phyloP scores from a whole-genome alignment of 53 echinoderm and acorn worm species.

The Temnopleurus reevesii region DNA sequence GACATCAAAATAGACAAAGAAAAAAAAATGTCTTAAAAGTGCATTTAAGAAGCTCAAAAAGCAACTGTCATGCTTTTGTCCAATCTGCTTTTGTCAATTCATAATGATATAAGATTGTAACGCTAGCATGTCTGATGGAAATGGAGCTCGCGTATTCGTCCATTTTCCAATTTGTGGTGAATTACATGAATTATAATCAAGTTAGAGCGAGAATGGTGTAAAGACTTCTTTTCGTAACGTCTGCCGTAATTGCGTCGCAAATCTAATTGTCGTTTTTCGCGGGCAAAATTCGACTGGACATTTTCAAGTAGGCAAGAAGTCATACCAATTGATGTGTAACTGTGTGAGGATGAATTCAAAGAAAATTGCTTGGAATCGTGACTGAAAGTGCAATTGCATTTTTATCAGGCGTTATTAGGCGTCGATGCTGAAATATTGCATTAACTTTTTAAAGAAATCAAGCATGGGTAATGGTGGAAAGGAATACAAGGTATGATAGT shows the following conservation, averaged over 20 bases:
- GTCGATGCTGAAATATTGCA: no score
- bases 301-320: background rate
- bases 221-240: background rate
- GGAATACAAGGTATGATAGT: no score
- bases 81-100: background rate
- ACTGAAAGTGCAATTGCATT: background rate
- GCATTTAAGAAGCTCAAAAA: background rate
- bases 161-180: slow-evolving; percentile 38
- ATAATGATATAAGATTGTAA: background rate
- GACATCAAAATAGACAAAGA: background rate
- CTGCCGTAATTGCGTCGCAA: slow-evolving; percentile 9
- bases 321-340: background rate
- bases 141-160: slow-evolving; percentile 26
- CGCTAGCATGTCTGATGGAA: background rate
- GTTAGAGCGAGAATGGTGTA: slow-evolving; percentile 16
- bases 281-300: slow-evolving; percentile 29
- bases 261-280: slow-evolving; percentile 26
- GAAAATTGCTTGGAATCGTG: background rate
- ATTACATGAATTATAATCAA: slow-evolving; percentile 30
- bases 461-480: no score
- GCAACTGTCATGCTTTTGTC: background rate
- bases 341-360: background rate
- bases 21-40: background rate
- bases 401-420: no score
- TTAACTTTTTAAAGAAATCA: no score